phyloP scores from a whole-genome alignment of 2,888 invertebrate species.

The Acrobasis repandana region DNA sequence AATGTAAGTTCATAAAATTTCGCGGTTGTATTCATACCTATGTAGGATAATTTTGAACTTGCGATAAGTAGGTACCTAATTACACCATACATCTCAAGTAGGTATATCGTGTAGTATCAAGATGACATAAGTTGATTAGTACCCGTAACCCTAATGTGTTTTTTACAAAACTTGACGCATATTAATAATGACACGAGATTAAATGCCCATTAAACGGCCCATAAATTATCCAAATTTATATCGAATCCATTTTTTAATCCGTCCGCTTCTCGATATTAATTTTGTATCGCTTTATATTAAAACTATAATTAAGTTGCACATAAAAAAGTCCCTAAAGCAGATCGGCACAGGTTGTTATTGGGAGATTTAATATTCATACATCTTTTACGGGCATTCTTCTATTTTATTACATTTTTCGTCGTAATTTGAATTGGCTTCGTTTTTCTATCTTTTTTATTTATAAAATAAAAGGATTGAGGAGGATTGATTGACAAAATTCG shows the following conservation, averaged over 20 bases:
- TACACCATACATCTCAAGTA: too few species aligned
- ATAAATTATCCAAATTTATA: constrained; percentile 78
- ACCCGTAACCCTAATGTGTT: background rate
- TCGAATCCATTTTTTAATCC: constrained; percentile 72
- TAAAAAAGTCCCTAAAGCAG: constrained; percentile 67
- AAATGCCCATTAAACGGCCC: constrained; percentile 61
- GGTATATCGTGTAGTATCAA: too few species aligned
- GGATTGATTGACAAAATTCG: background rate
- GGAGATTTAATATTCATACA: constrained; percentile 67
- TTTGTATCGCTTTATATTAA: constrained; percentile 73
- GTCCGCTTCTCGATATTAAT: constrained; percentile 70
- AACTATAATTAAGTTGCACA: constrained; percentile 76
- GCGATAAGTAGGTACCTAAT: too few species aligned
- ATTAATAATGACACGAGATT: constrained; percentile 56
- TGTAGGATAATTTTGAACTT: too few species aligned
- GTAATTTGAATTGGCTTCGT: constrained; percentile 5
- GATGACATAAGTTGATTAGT: too few species aligned
- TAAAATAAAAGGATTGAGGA: background rate
- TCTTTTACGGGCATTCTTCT: constrained; percentile 63
- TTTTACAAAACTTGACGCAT: constrained; percentile 32
- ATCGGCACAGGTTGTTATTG: constrained; percentile 62
- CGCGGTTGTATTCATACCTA: too few species aligned
- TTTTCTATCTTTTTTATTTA: background rate
- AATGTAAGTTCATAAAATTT: too few species aligned
- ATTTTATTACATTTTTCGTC: constrained; percentile 59